These are phyloP conservation scores for Syrista parreyssii DNA, from an alignment of 2,888 invertebrate genomes.

Conservation along the genomic window DNA sequence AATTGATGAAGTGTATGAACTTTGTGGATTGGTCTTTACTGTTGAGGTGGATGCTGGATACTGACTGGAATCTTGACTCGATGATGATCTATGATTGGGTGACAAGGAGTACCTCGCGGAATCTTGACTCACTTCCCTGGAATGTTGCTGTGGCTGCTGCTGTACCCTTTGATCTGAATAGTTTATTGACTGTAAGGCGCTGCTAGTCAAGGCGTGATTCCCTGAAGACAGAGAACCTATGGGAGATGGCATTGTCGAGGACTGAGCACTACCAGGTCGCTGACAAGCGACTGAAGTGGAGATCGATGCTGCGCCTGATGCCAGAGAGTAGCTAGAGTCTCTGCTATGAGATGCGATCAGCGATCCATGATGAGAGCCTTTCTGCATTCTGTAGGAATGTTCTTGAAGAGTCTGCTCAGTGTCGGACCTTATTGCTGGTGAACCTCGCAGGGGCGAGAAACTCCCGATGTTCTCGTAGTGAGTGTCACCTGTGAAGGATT, in stretches of 20 bases:
- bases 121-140: slow-evolving; percentile 51
- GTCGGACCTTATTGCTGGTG: slow-evolving; percentile 41
- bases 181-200: slow-evolving; percentile 6
- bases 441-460: slow-evolving; percentile 51
- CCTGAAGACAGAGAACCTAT: slow-evolving; percentile 29
- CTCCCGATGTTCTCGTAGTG: slow-evolving; percentile 59
- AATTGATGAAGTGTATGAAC: slow-evolving; percentile 34
- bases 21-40: slow-evolving; percentile 28
- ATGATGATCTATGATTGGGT: slow-evolving; percentile 49
- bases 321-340: slow-evolving; percentile 52
- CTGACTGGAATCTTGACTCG: slow-evolving; percentile 45
- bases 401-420: slow-evolving; percentile 27
- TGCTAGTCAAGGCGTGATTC: slow-evolving; percentile 14
- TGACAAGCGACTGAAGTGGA: slow-evolving; percentile 42
- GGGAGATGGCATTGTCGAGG: slow-evolving; percentile 26
- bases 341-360: slow-evolving; percentile 44
- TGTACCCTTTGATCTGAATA: slow-evolving; percentile 23
- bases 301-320: slow-evolving; percentile 36
- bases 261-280: slow-evolving; percentile 47
- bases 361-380: slow-evolving; percentile 28
- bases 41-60: slow-evolving; percentile 31
- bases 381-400: slow-evolving; percentile 22
- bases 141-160: slow-evolving; percentile 29
- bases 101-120: slow-evolving; percentile 44
- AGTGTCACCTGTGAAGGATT: slow-evolving; percentile 60